Evolutionary conservation across 2,888 invertebrate species (phyloP).

Genomic region (Marronus borbonicus): DNA sequence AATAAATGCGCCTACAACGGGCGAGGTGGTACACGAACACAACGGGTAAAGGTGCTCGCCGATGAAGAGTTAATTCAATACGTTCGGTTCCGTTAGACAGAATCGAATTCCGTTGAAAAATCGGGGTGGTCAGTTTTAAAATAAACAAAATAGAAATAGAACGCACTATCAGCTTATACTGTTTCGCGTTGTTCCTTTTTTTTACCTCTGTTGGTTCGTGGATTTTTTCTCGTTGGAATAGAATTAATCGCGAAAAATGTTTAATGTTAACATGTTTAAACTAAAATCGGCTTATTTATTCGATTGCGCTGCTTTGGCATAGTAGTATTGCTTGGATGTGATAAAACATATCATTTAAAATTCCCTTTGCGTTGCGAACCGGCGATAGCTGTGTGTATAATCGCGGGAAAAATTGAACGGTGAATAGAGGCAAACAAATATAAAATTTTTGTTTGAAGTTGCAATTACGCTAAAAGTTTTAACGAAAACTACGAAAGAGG

Average conservation of each 20-base stretch:
- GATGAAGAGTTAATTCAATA: slow-evolving; percentile 32
- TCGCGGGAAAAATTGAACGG: no score
- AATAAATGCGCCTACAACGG: background rate
- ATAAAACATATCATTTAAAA: slow-evolving; percentile 9
- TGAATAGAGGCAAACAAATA: no score
- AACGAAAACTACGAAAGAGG: no score
- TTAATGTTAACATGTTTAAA: slow-evolving; percentile 17
- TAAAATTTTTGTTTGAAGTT: no score
- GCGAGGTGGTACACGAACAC: background rate
- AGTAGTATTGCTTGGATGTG: background rate
- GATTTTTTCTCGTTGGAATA: background rate
- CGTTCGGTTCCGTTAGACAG: slow-evolving; percentile 26
- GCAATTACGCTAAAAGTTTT: no score
- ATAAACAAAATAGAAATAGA: slow-evolving; percentile 24
- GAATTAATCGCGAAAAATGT: slow-evolving; percentile 18
- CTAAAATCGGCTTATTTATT: slow-evolving; percentile 20
- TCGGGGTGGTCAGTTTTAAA: slow-evolving; percentile 25
- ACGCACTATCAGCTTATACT: slow-evolving; percentile 23
- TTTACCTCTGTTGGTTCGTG: background rate
- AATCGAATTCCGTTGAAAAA: slow-evolving; percentile 25
- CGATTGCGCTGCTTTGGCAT: background rate
- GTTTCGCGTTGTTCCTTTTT: background rate
- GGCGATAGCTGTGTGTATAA: background rate
- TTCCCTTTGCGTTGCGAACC: background rate
- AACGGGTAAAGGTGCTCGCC: slow-evolving; percentile 15